These are phyloP conservation scores for Endotricha flammealis DNA, from an alignment of 2,888 invertebrate genomes.

Conservation along the genomic window DNA sequence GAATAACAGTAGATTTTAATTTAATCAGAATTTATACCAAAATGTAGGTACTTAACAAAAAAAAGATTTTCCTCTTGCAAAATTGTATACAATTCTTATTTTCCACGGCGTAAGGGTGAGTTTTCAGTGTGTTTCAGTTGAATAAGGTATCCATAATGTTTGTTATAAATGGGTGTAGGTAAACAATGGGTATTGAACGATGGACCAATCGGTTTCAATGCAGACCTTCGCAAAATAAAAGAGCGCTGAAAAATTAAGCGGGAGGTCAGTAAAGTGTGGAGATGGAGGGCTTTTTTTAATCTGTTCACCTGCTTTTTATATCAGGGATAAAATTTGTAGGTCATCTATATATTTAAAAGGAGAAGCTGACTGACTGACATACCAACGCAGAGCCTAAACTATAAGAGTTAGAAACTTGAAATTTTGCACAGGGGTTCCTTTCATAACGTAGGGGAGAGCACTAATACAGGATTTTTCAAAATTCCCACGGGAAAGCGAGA, in stretches of 20 bases:
- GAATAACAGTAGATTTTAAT: conserved; percentile 33
- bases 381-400: no score
- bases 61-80: background rate
- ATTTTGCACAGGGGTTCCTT: no score
- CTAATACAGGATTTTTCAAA: no score
- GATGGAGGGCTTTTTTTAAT: conserved; percentile 14
- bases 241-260: conserved; percentile 28
- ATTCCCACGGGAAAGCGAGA: no score
- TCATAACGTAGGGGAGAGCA: no score
- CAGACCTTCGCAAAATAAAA: conserved; percentile 31
- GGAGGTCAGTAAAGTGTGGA: conserved; percentile 15
- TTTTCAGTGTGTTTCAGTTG: conserved; percentile 1
- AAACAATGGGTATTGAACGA: conserved; percentile 26
- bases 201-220: conserved; percentile 34
- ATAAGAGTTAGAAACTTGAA: no score
- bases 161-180: conserved; percentile 25
- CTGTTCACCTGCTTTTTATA: no score
- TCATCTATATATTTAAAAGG: no score
- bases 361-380: no score
- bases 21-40: conserved; percentile 37
- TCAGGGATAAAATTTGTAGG: no score
- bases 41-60: conserved; percentile 14
- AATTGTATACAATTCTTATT: conserved; percentile 6
- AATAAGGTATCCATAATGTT: background rate
- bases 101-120: background rate